phyloP scores from a whole-genome alignment of 2,888 invertebrate genomes.

The Chydorus sphaericus region DNA sequence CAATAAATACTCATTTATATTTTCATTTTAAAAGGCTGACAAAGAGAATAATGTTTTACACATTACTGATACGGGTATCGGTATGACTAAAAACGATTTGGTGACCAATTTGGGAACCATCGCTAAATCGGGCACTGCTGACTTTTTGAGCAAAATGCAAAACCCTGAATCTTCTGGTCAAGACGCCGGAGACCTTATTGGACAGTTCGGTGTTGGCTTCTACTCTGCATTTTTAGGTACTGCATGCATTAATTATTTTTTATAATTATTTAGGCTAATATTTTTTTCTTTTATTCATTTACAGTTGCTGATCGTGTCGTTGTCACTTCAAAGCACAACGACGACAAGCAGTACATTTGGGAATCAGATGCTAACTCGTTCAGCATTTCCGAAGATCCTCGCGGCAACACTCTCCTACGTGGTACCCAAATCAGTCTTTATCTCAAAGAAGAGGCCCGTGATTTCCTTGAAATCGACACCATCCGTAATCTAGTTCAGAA shows the following conservation, averaged over 20 bases:
- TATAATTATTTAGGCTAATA: neutral
- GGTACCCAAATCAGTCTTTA: conserved; percentile 79
- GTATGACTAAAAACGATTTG: conserved; percentile 90
- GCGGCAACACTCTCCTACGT: conserved; percentile 77
- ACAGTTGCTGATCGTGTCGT: conserved; percentile 85
- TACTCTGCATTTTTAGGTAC: conserved; percentile 79
- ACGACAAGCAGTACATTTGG: conserved; percentile 91
- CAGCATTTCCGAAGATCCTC: conserved; percentile 81
- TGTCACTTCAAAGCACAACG: conserved; percentile 89
- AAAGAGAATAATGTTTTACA: conserved; percentile 80
- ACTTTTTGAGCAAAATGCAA: conserved; percentile 84
- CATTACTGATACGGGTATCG: conserved; percentile 91
- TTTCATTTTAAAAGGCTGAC: conserved; percentile 44
- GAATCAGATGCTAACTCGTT: conserved; percentile 88
- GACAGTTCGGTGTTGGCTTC: conserved; percentile 99
- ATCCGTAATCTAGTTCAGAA: conserved; percentile 83
- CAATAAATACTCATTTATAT: neutral
- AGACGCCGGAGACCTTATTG: conserved; percentile 93
- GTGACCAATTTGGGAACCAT: conserved; percentile 95
- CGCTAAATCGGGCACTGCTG: conserved; percentile 93
- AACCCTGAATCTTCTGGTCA: conserved; percentile 35
- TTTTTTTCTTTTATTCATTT: conserved; percentile 13
- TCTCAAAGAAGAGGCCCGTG: conserved; percentile 91
- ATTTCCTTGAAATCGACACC: conserved; percentile 85
- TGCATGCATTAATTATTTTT: neutral